Conservation (phyloP, 2,888 invertebrate species). For the Ennomos fuscantarius region DNA sequence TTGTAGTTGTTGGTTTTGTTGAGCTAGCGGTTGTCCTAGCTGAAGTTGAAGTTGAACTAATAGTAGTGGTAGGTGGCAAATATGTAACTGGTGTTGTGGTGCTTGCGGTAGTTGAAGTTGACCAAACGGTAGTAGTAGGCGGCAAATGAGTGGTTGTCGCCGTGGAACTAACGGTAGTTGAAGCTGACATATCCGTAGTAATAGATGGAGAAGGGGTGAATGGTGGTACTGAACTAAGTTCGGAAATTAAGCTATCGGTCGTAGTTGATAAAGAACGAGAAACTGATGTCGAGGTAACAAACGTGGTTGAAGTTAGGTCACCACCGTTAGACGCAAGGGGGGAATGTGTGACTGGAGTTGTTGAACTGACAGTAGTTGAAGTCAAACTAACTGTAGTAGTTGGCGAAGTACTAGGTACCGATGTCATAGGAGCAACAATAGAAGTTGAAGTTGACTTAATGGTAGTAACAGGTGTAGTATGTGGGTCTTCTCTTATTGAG, state of each 20-base stretch:
- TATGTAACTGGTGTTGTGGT: not conserved
- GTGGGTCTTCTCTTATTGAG: not conserved
- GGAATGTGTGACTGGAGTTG: not conserved
- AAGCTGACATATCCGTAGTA: not conserved
- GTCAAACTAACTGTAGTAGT: not conserved
- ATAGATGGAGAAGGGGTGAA: no score
- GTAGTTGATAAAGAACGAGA: no score
- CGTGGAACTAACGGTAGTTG: not conserved
- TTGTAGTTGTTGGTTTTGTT: constrained; percentile 13
- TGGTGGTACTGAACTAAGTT: no score
- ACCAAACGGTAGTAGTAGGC: no score
- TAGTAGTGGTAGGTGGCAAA: constrained; percentile 1
- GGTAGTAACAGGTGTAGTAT: no score
- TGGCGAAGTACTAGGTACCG: not conserved
- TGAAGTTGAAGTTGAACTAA: not conserved
- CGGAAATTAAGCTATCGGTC: no score
- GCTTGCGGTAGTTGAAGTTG: not conserved
- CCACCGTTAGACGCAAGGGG: no score
- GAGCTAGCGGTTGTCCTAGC: not conserved
- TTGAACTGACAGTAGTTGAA: not conserved
- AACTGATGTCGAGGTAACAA: no score
- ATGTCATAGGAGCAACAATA: not conserved
- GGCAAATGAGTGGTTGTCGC: not conserved
- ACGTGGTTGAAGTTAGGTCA: no score
- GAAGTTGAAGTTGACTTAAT: not conserved